A percentile compares a stretch with the other conserved stretches of the same genome.
Evolutionary conservation across 1,140 invertebrate species (phyloP).

Genomic region (Semibalanus balanoides): DNA sequence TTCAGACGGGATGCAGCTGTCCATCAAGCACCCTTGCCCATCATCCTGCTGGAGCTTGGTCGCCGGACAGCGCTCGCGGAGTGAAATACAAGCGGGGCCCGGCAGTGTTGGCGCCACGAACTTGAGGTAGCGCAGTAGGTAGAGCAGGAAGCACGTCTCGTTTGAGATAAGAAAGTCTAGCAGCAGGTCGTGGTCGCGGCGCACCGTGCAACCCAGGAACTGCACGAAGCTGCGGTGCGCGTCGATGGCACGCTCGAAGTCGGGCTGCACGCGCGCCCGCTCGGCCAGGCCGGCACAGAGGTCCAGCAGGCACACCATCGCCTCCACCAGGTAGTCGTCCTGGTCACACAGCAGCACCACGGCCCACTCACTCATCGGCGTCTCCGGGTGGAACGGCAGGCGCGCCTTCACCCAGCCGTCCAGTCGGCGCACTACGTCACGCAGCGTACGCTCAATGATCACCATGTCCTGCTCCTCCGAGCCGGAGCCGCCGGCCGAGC

Average conservation of each 20-base stretch:
- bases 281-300: conserved; percentile 62
- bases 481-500: background rate
- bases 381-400: conserved; percentile 71
- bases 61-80: conserved; percentile 53
- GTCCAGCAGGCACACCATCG: conserved; percentile 80
- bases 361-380: conserved; percentile 69
- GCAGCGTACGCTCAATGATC: conserved; percentile 57
- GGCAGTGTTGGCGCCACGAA: conserved; percentile 67
- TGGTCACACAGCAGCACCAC: conserved; percentile 77
- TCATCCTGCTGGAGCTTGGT: conserved; percentile 59
- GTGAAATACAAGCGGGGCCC: too few species aligned
- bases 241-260: conserved; percentile 43
- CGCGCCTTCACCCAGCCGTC: conserved; percentile 65
- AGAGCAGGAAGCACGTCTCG: conserved; percentile 28
- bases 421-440: conserved; percentile 51
- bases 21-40: conserved; percentile 67
- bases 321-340: conserved; percentile 77
- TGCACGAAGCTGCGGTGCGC: conserved; percentile 43
- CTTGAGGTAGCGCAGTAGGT: conserved; percentile 69
- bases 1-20: conserved; percentile 55
- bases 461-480: conserved; percentile 47
- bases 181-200: background rate
- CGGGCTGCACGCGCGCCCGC: conserved; percentile 46
- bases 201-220: conserved; percentile 37
- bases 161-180: background rate